Evolutionary conservation across 2,888 invertebrate genomes (phyloP).

Genomic region (Mantis religiosa): DNA sequence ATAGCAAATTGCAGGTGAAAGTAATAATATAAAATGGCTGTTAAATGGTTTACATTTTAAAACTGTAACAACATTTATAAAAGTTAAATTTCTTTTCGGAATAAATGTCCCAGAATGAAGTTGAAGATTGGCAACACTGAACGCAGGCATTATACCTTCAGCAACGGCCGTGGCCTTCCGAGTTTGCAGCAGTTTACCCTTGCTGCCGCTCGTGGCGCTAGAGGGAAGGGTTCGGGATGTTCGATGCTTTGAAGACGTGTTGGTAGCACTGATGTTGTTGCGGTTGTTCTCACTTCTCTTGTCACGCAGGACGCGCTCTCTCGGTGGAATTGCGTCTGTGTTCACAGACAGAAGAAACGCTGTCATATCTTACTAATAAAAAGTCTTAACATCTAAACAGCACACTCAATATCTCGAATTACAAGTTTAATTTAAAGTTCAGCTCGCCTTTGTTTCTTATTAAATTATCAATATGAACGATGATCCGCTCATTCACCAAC

Average conservation of each 20-base stretch:
- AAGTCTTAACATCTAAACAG: background rate
- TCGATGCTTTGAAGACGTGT: background rate
- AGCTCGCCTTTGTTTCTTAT: background rate
- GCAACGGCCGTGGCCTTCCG: background rate
- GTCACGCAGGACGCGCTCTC: background rate
- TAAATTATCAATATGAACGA: too few relatives aligned
- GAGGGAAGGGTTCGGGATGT: background rate
- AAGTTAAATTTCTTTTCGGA: too few relatives aligned
- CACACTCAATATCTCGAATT: background rate
- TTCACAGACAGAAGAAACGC: background rate
- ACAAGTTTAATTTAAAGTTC: background rate
- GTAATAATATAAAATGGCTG: too few relatives aligned
- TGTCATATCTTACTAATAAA: background rate
- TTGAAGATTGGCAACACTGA: background rate
- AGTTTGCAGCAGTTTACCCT: background rate
- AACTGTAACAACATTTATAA: too few relatives aligned
- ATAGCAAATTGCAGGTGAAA: too few relatives aligned
- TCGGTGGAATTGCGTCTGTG: background rate
- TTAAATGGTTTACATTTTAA: too few relatives aligned
- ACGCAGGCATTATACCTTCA: background rate
- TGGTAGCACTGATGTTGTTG: background rate
- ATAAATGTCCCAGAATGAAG: background rate
- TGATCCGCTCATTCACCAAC: too few relatives aligned
- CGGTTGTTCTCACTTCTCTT: background rate
- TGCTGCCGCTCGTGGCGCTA: conserved; percentile 1